Evolutionary conservation across 2,797 vertebrate species (phyloP).

Genomic region (Myotis findleyi): DNA sequence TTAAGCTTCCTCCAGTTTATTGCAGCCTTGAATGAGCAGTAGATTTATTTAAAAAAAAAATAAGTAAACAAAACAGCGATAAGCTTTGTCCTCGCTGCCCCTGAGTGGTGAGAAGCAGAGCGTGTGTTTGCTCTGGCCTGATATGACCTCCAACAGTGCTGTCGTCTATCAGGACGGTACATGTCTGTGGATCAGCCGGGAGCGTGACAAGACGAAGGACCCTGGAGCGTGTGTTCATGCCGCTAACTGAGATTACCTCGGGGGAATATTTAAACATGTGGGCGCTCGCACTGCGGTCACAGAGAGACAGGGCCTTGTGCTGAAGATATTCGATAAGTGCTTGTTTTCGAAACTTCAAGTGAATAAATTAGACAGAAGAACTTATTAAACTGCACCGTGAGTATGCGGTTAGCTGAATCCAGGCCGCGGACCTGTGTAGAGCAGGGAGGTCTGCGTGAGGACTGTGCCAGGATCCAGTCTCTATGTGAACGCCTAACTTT

Average conservation of each 20-base stretch:
- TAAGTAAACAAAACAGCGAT: constrained; percentile 71
- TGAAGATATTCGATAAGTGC: not conserved
- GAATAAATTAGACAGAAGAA: not conserved
- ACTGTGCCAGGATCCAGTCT: not conserved
- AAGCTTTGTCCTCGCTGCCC: constrained; percentile 63
- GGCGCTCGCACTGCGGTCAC: not conserved
- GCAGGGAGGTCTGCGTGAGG: not conserved
- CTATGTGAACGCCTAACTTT: not conserved
- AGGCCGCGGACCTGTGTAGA: not conserved
- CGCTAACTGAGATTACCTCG: not conserved
- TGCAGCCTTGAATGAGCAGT: constrained; percentile 64
- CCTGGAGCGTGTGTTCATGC: not conserved
- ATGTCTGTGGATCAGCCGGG: constrained; percentile 29
- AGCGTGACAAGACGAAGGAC: not conserved
- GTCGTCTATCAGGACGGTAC: constrained; percentile 31
- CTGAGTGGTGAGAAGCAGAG: constrained; percentile 65
- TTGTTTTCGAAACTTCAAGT: not conserved
- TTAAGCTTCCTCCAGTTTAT: constrained; percentile 66
- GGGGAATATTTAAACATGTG: not conserved
- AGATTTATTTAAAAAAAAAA: constrained; percentile 67
- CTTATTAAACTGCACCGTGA: not conserved
- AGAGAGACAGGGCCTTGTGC: not conserved
- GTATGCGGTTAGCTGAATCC: not conserved
- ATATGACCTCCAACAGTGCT: constrained; percentile 45
- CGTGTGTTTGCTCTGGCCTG: constrained; percentile 60